Percentiles rank a stretch among this genome's conserved stretches.
Evolutionary conservation across 1,140 invertebrate species (phyloP).

Genomic region (Harpegnathos saltator): DNA sequence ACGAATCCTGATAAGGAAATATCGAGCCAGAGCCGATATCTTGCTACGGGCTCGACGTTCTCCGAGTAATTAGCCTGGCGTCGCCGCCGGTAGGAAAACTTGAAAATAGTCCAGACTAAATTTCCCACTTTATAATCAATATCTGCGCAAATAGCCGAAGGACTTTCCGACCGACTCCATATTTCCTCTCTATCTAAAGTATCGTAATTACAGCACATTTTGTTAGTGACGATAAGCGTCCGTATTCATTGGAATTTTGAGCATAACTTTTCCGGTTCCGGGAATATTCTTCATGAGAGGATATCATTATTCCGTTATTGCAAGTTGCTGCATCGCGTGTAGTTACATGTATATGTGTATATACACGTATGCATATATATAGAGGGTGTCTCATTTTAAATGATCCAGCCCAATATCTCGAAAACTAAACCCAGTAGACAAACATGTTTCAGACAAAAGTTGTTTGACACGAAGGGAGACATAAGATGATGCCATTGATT

Average conservation of each 20-base stretch:
- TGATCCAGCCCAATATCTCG: no score
- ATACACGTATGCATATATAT: no score
- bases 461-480: no score
- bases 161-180: constrained; percentile 71
- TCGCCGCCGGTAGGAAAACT: constrained; percentile 62
- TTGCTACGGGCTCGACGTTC: constrained; percentile 13
- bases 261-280: constrained; percentile 53
- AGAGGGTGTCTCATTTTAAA: no score
- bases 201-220: constrained; percentile 47
- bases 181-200: constrained; percentile 67
- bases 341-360: not conserved
- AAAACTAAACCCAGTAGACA: no score
- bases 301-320: constrained; percentile 33
- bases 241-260: constrained; percentile 65
- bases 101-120: constrained; percentile 69
- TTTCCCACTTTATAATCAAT: constrained; percentile 73
- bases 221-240: constrained; percentile 64
- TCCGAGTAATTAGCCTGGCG: constrained; percentile 67
- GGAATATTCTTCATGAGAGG: not conserved
- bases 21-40: constrained; percentile 67
- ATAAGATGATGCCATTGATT: no score
- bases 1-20: constrained; percentile 65
- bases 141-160: constrained; percentile 69
- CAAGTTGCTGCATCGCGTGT: not conserved
- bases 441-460: no score